phyloP scores from a whole-genome alignment of 2,113 vertebrate species.

The Chionomys nivalis region DNA sequence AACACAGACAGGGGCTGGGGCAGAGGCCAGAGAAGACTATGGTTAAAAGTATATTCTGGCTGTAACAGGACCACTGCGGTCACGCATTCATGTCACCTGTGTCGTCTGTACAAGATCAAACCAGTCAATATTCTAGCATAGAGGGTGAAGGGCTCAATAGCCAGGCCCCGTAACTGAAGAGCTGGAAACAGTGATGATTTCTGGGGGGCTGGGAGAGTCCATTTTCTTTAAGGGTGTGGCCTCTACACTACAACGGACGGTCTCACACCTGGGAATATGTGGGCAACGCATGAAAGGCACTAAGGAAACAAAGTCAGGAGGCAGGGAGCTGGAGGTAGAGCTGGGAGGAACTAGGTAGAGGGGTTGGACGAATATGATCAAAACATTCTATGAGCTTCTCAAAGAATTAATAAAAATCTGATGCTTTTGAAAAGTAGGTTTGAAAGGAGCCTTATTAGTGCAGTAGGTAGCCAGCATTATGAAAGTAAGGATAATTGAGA shows the following conservation, averaged over 20 bases:
- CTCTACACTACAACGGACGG: not conserved
- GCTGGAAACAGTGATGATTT: not conserved
- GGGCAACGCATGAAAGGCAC: not conserved
- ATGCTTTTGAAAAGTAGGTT: not conserved
- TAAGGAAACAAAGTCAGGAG: not conserved
- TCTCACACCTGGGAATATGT: not conserved
- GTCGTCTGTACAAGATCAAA: not conserved
- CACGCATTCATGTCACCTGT: not conserved
- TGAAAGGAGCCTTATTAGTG: not conserved
- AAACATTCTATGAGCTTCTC: not conserved
- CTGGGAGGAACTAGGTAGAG: not conserved
- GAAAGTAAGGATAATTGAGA: not conserved
- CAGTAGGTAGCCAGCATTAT: not conserved
- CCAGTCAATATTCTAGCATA: not conserved
- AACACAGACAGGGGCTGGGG: no score
- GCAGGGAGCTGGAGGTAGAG: not conserved
- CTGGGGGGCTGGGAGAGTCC: not conserved
- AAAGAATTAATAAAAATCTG: not conserved
- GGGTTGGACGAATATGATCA: not conserved
- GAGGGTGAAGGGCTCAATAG: no score
- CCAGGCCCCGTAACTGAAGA: not conserved
- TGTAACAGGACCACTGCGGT: no score
- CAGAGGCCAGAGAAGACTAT: not conserved
- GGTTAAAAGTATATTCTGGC: not conserved
- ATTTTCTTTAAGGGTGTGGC: not conserved